Evolutionary conservation across 2,888 invertebrate genomes (phyloP).

Genomic region (Rhorus exstirpatorius): DNA sequence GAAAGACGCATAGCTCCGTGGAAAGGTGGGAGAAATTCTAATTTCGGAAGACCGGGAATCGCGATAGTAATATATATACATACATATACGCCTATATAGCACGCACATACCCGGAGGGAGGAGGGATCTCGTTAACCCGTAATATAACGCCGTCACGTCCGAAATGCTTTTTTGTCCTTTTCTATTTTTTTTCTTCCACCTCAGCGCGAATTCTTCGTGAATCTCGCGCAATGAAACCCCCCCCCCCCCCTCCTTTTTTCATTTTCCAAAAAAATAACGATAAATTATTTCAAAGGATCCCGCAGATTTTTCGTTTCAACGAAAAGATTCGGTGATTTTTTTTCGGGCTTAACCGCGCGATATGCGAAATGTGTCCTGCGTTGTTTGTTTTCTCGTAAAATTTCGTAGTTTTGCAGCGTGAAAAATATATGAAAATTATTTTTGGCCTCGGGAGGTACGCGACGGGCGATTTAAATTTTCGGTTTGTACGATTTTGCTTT

Average conservation of each 20-base stretch:
- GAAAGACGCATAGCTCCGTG: conserved; percentile 45
- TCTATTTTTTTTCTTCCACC: background rate
- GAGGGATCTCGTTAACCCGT: conserved; percentile 63
- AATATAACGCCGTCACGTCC: conserved; percentile 57
- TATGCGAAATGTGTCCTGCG: conserved; percentile 10
- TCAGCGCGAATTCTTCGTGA: background rate
- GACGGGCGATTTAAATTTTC: conserved; percentile 32
- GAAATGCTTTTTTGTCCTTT: background rate
- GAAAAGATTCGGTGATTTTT: background rate
- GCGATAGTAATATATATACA: conserved; percentile 38
- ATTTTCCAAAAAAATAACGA: background rate
- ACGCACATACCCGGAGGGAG: no score
- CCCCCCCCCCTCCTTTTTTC: background rate
- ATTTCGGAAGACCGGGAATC: conserved; percentile 69
- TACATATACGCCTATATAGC: background rate
- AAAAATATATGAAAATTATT: conserved; percentile 37
- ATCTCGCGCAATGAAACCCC: conserved; percentile 9
- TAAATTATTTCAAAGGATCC: conserved; percentile 5
- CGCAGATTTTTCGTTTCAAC: background rate
- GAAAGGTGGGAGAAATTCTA: conserved; percentile 67
- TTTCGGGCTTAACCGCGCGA: background rate
- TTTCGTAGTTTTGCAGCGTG: background rate
- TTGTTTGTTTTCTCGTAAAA: conserved; percentile 3
- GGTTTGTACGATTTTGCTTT: conserved; percentile 25
- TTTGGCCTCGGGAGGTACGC: background rate